Evolutionary conservation across 2,797 vertebrate genomes (phyloP), one percentile per base, ranked within the genome.

Genomic region (Dryobates pubescens): DNA sequence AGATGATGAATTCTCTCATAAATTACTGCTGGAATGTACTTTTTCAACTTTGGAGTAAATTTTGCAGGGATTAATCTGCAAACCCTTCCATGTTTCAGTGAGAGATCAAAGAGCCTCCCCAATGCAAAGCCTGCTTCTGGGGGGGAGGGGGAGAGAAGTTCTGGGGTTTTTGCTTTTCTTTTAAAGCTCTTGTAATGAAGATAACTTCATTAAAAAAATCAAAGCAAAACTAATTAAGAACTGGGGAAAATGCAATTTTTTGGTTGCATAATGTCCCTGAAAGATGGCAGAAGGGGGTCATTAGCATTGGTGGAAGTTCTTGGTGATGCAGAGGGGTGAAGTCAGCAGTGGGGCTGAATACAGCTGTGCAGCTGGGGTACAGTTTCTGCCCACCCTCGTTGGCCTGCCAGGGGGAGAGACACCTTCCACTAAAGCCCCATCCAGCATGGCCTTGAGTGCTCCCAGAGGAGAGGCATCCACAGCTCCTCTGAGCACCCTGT

Each of bases 61-160:
- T 88, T 95, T 90, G 54, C 77, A 77, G 82, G 89, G 94, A 94
- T 87, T 88, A 95, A 91, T 91, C 81, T 82, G 68, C 43, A 82
- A 93, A 38, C 53, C 65, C 59, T 94, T 85, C 90, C 51, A 49
- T 88, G 58, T 82, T 94, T 92, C 73, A 68, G 29, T 76, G 38
- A 90, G 68, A 95, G 86, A 95, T 93, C 96, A 96, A 93, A 96
- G 90, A 92, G 95, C 95, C 94, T 96, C 86, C 92, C 88, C 88
- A 88, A 92, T 90, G 93, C 58, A 88, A 96, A 95, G 86, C 70
- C 82, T 65, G 26, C 29, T 81, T 93, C 72, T 32, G 82, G 18
- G 76, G 34, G 32, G 2, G 1, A 6, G 4, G 3, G 13, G 13
- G 29, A 13, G 29, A 26, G 43, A 11, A 18, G 20, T 76, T 88